phyloP scores from a whole-genome alignment of 2,113 vertebrate genomes.

The Pogona vitticeps region DNA sequence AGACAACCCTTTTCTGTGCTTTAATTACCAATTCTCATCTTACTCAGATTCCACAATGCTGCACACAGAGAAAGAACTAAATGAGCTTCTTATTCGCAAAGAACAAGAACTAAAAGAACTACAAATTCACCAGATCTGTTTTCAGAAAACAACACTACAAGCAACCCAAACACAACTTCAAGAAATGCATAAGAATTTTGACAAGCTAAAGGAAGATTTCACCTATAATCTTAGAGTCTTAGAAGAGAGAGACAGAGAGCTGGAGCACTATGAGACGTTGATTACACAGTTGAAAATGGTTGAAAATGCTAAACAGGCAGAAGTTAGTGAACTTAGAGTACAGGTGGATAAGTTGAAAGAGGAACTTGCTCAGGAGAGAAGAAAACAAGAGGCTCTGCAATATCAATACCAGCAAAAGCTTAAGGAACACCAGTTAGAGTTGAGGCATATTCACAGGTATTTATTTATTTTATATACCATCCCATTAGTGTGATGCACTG shows the following conservation, averaged over 20 bases:
- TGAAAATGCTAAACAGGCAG: constrained; percentile 73
- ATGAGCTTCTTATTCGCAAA: constrained; percentile 73
- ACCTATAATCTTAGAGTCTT: constrained; percentile 79
- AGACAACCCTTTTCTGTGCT: neutral
- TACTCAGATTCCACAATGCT: constrained; percentile 53
- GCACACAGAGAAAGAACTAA: constrained; percentile 62
- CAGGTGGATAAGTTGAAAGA: constrained; percentile 73
- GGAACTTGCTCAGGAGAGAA: constrained; percentile 59
- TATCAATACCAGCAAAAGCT: constrained; percentile 43
- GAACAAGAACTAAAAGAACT: constrained; percentile 80
- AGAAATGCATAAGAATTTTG: constrained; percentile 64
- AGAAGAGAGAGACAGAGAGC: constrained; percentile 80
- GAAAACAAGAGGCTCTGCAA: constrained; percentile 61
- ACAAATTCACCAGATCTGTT: constrained; percentile 59
- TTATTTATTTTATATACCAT: too few species aligned
- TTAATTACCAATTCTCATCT: neutral
- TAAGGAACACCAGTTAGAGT: constrained; percentile 71
- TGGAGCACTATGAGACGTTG: constrained; percentile 74
- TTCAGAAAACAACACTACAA: constrained; percentile 71
- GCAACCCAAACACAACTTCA: constrained; percentile 64
- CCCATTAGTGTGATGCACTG: too few species aligned
- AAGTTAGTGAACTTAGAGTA: constrained; percentile 75
- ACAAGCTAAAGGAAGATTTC: constrained; percentile 79
- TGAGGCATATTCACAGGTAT: constrained; percentile 69
- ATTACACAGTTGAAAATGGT: constrained; percentile 56